Base-by-base conservation (phyloP, 2,888 invertebrate species). In the Hirtodrosophila duncani region DNA sequence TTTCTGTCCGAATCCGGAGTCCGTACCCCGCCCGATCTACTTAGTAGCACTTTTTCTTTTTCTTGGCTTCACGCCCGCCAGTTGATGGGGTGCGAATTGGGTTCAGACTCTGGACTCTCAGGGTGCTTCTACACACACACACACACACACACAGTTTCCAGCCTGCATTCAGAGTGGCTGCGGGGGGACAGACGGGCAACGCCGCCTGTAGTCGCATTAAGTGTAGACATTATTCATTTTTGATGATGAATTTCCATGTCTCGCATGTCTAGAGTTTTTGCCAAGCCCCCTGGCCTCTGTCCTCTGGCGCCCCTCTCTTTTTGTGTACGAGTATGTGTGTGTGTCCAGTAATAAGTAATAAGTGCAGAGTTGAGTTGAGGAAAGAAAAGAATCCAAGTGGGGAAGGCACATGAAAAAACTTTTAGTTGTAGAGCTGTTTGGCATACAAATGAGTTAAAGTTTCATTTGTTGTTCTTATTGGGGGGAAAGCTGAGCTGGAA, bases 151-250 rank as follows among this genome's bases (percentile, higher is more conserved):
- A n/a, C n/a, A n/a, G n/a, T n/a, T n/a, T n/a, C n/a, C n/a, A n/a
- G n/a, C n/a, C n/a, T n/a, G n/a, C n/a, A n/a, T n/a, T n/a, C n/a
- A n/a, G n/a, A n/a, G n/a, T n/a, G n/a, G n/a, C n/a, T n/a, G n/a
- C n/a, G n/a, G n/a, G n/a, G n/a, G n/a, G n/a, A n/a, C n/a, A n/a
- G n/a, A n/a, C n/a, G 29, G 39, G 45, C 52, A 30, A 36, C 42
- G 37, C 30, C 29, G 36, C 38, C 58, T 53, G 57, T 44, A 62
- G 65, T 56, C 71, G 68, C 83, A 83, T 83, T 83, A 84, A 84
- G 83, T 84, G 77, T 78, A 81, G 83, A 83, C 85, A 84, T 84
- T 84, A 84, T 84, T 84, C 84, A 84, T 84, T 83, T 84, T 84
- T 84, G 83, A 84, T 84, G 83, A 82, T 82, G 82, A 83, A 82